A percentile compares a stretch with the other conserved stretches of the same genome.
Conservation (phyloP, 2,797 vertebrate species). For the Spinus olivaceus region DNA sequence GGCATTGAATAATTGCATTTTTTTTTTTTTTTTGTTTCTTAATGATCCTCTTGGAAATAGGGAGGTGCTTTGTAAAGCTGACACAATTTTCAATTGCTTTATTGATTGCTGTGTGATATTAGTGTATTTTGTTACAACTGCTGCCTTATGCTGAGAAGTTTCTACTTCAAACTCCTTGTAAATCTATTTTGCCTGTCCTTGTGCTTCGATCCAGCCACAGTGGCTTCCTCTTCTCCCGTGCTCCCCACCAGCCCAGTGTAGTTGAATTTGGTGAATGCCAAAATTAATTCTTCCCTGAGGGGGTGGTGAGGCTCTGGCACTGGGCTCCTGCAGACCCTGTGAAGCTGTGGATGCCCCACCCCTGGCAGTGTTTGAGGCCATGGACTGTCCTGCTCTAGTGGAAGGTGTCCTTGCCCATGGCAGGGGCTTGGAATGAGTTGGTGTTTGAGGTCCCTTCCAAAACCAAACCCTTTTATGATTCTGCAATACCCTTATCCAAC, state of each 20-base stretch:
- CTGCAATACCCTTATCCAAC: background rate
- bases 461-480: background rate
- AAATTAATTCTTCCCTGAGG: background rate
- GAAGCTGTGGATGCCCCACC: background rate
- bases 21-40: background rate
- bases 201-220: background rate
- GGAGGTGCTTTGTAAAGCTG: background rate
- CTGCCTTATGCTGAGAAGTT: background rate
- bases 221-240: background rate
- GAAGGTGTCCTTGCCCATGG: background rate
- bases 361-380: background rate
- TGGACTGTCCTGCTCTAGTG: background rate
- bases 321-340: background rate
- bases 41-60: background rate
- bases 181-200: background rate
- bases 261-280: background rate
- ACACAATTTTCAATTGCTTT: background rate
- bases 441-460: background rate
- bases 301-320: background rate
- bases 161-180: background rate
- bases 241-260: background rate
- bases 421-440: background rate
- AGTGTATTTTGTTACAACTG: background rate
- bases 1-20: background rate
- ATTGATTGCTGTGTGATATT: background rate